Percentiles rank a stretch among this genome's conserved stretches.
These are phyloP conservation scores for Sphaerophoria rueppellii DNA, from an alignment of 2,888 invertebrate genomes.

Conservation along the genomic window DNA sequence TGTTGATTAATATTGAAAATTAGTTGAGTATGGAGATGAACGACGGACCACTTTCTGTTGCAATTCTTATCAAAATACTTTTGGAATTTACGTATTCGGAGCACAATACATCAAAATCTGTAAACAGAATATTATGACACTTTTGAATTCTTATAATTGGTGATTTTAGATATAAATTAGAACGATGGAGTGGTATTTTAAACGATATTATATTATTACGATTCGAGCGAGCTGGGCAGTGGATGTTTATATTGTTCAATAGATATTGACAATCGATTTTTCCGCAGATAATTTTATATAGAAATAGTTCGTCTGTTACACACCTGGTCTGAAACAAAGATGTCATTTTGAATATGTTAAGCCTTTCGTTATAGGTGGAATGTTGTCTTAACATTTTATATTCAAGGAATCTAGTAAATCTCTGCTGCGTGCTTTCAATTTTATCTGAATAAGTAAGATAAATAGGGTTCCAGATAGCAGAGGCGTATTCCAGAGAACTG, in stretches of 20 bases:
- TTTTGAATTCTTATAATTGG: neutral
- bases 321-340: conserved; percentile 3
- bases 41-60: neutral
- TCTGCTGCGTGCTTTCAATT: conserved; percentile 1
- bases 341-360: neutral
- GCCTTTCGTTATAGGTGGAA: neutral
- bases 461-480: conserved; percentile 11
- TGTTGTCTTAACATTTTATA: conserved; percentile 3
- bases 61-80: neutral
- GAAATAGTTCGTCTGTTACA: conserved; percentile 8
- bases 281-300: neutral
- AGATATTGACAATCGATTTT: too few relatives aligned
- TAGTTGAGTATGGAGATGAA: neutral
- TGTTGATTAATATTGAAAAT: neutral
- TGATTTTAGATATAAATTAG: too few relatives aligned
- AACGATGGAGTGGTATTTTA: too few relatives aligned
- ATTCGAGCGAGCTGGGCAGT: too few relatives aligned
- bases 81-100: neutral
- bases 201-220: too few relatives aligned
- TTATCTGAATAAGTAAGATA: neutral
- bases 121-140: neutral
- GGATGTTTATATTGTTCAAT: too few relatives aligned
- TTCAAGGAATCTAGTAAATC: conserved; percentile 1
- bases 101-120: neutral
- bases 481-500: neutral